Conservation (phyloP, 2,888 invertebrate genomes). For the Eubasilissa splendida region DNA sequence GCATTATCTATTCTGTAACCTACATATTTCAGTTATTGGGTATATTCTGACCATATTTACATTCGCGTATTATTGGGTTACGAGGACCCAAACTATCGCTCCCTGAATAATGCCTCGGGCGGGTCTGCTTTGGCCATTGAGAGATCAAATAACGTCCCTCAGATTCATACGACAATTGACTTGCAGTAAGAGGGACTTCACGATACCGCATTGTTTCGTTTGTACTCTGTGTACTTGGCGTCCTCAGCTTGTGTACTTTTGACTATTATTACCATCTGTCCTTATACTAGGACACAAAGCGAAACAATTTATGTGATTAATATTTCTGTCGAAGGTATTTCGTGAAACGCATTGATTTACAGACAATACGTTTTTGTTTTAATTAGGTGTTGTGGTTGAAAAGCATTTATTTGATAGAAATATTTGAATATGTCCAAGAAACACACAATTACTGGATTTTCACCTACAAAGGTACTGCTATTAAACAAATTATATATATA, state of each 20-base stretch:
- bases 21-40: too few relatives aligned
- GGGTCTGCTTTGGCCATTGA: neutral
- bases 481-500: too few relatives aligned
- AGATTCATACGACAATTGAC: neutral
- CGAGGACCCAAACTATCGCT: constrained; percentile 7
- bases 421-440: too few relatives aligned
- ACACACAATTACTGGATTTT: too few relatives aligned
- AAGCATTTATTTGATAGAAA: too few relatives aligned
- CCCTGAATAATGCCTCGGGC: neutral
- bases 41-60: too few relatives aligned
- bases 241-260: constrained; percentile 2
- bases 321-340: too few relatives aligned
- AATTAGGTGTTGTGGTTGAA: too few relatives aligned
- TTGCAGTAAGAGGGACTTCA: neutral
- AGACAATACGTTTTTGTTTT: too few relatives aligned
- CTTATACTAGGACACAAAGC: neutral
- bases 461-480: too few relatives aligned
- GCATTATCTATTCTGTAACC: too few relatives aligned
- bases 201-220: constrained; percentile 5
- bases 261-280: neutral
- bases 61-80: neutral
- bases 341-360: too few relatives aligned
- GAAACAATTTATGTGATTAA: neutral
- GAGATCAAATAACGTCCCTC: constrained; percentile 2
- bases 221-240: neutral